Conservation (phyloP, 1,140 invertebrate species). For the Oryctes rhinoceros region DNA sequence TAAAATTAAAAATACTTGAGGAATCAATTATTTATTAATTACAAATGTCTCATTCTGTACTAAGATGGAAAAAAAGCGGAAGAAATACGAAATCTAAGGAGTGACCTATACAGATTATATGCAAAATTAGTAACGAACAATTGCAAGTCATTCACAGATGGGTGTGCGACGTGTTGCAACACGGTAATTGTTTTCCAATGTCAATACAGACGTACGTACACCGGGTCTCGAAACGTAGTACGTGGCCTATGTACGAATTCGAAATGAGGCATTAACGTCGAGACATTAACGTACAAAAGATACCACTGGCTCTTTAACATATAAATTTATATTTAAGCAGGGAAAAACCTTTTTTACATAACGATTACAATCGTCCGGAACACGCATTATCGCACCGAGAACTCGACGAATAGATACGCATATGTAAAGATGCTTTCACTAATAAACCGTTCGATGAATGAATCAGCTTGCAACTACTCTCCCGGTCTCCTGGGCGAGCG, state of each 20-base stretch:
- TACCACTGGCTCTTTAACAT: too few relatives aligned
- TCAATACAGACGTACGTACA: neutral
- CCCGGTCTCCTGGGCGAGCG: neutral
- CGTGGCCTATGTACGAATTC: too few relatives aligned
- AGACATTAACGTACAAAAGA: too few relatives aligned
- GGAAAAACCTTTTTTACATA: too few relatives aligned
- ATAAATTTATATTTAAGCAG: too few relatives aligned
- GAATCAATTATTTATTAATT: neutral
- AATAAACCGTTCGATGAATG: conserved; percentile 11
- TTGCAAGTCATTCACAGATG: neutral
- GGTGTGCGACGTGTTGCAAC: neutral
- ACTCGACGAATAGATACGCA: too few relatives aligned
- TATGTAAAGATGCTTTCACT: neutral
- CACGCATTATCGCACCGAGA: too few relatives aligned
- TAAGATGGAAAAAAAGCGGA: neutral
- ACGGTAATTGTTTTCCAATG: neutral
- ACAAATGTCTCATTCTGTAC: neutral
- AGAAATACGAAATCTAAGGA: too few relatives aligned
- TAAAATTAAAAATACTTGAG: too few relatives aligned
- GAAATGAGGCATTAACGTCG: too few relatives aligned
- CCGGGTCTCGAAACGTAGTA: too few relatives aligned
- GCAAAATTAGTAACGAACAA: conserved; percentile 1
- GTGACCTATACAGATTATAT: neutral
- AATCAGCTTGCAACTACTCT: neutral
- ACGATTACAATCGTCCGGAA: too few relatives aligned